Evolutionary conservation across 2,797 vertebrate genomes (phyloP).

Genomic region (Coregonus suidteri): DNA sequence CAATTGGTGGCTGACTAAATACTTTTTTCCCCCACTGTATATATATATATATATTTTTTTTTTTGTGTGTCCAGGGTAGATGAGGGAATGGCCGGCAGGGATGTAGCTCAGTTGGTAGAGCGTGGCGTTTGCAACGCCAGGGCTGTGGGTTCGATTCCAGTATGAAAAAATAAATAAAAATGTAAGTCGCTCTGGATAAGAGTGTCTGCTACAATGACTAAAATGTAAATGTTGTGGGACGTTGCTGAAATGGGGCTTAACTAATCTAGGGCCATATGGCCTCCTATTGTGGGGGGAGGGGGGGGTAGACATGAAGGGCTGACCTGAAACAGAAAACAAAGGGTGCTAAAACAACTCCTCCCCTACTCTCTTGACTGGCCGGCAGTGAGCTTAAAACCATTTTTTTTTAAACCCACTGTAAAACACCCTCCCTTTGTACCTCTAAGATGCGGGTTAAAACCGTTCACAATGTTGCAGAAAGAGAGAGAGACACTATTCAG

Average conservation of each 20-base stretch:
- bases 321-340: constrained; percentile 49
- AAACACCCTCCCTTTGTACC: background rate
- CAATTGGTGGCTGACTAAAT: too few species aligned
- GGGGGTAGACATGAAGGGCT: constrained; percentile 50
- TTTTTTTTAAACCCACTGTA: background rate
- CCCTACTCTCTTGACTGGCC: background rate
- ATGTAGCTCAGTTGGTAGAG: too few species aligned
- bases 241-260: constrained; percentile 51
- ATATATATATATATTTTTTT: background rate
- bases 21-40: too few species aligned
- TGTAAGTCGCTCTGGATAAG: too few species aligned
- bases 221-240: constrained; percentile 15
- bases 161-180: too few species aligned
- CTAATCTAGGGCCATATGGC: constrained; percentile 73
- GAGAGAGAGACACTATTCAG: too few species aligned
- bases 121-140: too few species aligned
- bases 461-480: too few species aligned
- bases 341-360: constrained; percentile 43
- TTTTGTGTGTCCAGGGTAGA: background rate
- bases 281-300: constrained; percentile 31
- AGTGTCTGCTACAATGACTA: too few species aligned
- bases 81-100: too few species aligned
- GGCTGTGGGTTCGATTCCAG: too few species aligned
- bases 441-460: background rate
- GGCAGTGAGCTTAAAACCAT: constrained; percentile 6